Base-by-base conservation (phyloP, 2,797 vertebrate species). In the Coreius guichenoti region DNA sequence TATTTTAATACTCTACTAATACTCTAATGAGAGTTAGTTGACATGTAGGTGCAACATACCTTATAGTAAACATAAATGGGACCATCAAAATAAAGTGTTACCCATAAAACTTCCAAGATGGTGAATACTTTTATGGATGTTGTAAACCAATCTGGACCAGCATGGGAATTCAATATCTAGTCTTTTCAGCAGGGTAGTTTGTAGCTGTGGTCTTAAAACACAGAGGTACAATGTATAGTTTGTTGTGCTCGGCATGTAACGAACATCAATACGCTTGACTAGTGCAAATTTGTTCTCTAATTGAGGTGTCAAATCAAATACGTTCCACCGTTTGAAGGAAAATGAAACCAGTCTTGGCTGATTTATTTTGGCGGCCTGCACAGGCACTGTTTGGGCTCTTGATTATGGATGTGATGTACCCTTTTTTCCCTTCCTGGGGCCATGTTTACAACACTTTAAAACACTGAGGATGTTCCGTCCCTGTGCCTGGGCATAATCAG, bases 341-440 rank as follows among this genome's bases (percentile, higher is more conserved):
- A 84, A 81, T 77, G 70, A 88, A 90, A 83, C 65, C 47, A 49
- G 51, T 82, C 67, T 67, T 78, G 83, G 76, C 79, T 84, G 74
- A 87, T 88, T 61, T 82, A 87, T 87, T 63, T 67, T 88, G 82
- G 69, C 61, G 43, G 67, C 33, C 67, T 49, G 43, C 51, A 70
- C 51, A 54, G 63, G 70, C 49, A 19, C 19, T 84, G 77, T 83
- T 86, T 33, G 29, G 54, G 69, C 79, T 63, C 54, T 84, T 88
- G 82, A 86, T 84, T 72, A 87, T 73, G 49, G 80, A 36, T 88
- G 47, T 79, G 51, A 86, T 87, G 77, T 77, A 84, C 86, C 80
- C 36, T 11, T 47, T 76, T 78, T 75, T 61, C 58, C 45, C 49
- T 47, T 87, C 63, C 68, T 8, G 43, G 6, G 73, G 69, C 8